A percentile compares a stretch with the other conserved stretches of the same genome.
phyloP scores from a whole-genome alignment of 2,113 vertebrate species.

The Gavialis gangeticus region DNA sequence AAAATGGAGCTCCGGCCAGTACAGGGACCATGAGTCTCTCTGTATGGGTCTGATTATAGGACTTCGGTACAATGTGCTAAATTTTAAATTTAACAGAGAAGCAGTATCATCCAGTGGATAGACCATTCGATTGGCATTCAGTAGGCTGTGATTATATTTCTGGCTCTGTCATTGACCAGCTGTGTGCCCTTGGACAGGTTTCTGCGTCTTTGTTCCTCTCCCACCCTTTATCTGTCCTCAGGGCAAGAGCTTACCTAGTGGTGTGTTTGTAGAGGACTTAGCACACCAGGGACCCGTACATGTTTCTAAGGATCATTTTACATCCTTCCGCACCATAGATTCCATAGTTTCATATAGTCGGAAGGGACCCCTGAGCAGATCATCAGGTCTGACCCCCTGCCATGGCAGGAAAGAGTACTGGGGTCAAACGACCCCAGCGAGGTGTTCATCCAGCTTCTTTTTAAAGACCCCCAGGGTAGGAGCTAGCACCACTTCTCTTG shows the following conservation, averaged over 20 bases:
- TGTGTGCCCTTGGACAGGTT: background rate
- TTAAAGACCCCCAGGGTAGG: too few relatives aligned
- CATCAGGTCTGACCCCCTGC: too few relatives aligned
- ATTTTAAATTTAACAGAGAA: background rate
- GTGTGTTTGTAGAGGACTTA: accelerated
- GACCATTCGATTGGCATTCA: background rate
- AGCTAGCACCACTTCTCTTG: too few relatives aligned
- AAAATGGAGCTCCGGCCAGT: too few relatives aligned
- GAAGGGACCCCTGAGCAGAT: too few relatives aligned
- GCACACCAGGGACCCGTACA: background rate
- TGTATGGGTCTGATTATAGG: background rate
- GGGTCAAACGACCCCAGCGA: too few relatives aligned
- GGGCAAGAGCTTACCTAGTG: background rate
- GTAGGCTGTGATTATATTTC: background rate
- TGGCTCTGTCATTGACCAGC: accelerated
- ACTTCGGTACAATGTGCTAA: accelerated
- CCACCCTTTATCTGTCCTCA: accelerated
- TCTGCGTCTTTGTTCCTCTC: background rate
- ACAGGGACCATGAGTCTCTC: background rate
- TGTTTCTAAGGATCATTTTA: background rate
- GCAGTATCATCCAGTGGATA: background rate
- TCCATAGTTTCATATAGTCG: background rate
- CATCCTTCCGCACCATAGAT: background rate
- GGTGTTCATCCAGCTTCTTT: too few relatives aligned
- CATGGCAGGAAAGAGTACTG: too few relatives aligned